phyloP scores from a whole-genome alignment of 2,888 invertebrate genomes.

The Atherix ibis region DNA sequence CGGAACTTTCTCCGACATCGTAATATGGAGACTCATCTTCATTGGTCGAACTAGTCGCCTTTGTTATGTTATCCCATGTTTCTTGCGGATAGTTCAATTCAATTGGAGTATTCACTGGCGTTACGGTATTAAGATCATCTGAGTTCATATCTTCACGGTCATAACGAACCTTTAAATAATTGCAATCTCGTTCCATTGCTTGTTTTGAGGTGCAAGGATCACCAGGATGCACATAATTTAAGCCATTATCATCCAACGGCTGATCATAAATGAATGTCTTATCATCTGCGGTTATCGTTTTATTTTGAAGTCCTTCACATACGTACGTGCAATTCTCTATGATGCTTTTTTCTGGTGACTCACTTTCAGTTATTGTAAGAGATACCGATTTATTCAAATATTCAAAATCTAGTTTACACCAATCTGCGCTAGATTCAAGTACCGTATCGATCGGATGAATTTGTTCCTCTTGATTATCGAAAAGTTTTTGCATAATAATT shows the following conservation, averaged over 20 bases:
- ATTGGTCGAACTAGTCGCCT: not conserved
- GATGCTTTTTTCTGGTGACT: not conserved
- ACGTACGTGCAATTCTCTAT: not conserved
- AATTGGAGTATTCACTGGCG: slow-evolving; percentile 16
- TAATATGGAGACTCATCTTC: too few species aligned
- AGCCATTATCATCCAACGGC: slow-evolving; percentile 1
- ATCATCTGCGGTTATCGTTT: slow-evolving; percentile 1
- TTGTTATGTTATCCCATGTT: slow-evolving; percentile 15
- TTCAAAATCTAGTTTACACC: too few species aligned
- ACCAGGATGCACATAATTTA: slow-evolving; percentile 8
- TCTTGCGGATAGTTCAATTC: slow-evolving; percentile 15
- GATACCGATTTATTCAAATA: not conserved
- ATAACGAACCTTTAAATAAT: slow-evolving; percentile 12
- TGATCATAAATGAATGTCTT: slow-evolving; percentile 10
- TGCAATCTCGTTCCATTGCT: slow-evolving; percentile 10
- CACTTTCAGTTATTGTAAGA: not conserved
- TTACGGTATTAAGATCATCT: slow-evolving; percentile 15
- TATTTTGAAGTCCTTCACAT: too few species aligned
- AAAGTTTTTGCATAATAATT: not conserved
- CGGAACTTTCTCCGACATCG: slow-evolving; percentile 6
- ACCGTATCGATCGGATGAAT: too few species aligned
- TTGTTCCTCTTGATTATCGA: too few species aligned
- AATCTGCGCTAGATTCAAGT: too few species aligned
- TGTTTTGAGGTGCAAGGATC: slow-evolving; percentile 13
- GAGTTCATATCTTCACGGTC: slow-evolving; percentile 14